Percentiles rank a stretch among this genome's conserved stretches.
These are phyloP conservation scores for Brachypodius melanocephalos DNA, from an alignment of 2,113 vertebrate species.

Conservation along the genomic window DNA sequence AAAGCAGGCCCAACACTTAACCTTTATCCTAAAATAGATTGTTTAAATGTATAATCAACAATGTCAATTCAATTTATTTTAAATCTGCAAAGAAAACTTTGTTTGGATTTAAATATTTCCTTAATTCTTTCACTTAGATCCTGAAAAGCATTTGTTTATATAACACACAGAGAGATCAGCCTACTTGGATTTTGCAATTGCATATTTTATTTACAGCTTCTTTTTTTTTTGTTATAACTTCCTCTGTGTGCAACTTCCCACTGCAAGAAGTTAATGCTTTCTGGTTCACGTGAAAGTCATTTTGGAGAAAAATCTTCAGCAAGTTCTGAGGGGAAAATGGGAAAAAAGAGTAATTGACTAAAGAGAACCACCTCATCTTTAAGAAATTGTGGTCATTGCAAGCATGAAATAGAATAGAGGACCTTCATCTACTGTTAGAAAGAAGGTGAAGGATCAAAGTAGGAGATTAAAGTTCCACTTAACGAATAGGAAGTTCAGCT, in stretches of 20 bases:
- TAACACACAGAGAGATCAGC: background rate
- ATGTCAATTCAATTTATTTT: background rate
- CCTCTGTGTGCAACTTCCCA: background rate
- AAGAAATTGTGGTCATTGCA: background rate
- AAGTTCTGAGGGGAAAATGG: background rate
- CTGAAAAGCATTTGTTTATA: background rate
- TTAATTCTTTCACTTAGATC: background rate
- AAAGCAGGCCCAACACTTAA: background rate
- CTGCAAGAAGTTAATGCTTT: background rate
- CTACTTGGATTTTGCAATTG: conserved; percentile 10
- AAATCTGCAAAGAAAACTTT: background rate
- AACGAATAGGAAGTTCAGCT: conserved; percentile 43
- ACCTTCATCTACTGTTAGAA: background rate
- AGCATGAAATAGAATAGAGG: conserved; percentile 15
- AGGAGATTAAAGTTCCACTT: conserved; percentile 15
- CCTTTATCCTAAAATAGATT: background rate
- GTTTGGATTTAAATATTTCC: conserved; percentile 3
- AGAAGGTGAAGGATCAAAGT: conserved; percentile 1
- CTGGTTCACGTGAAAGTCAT: background rate
- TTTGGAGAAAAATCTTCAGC: background rate
- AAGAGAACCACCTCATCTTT: background rate
- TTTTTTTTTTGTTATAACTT: background rate
- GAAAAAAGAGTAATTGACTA: background rate
- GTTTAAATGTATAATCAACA: background rate
- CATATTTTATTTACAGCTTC: background rate